Conservation (phyloP, 2,113 vertebrate species). For the Albula goreensis region DNA sequence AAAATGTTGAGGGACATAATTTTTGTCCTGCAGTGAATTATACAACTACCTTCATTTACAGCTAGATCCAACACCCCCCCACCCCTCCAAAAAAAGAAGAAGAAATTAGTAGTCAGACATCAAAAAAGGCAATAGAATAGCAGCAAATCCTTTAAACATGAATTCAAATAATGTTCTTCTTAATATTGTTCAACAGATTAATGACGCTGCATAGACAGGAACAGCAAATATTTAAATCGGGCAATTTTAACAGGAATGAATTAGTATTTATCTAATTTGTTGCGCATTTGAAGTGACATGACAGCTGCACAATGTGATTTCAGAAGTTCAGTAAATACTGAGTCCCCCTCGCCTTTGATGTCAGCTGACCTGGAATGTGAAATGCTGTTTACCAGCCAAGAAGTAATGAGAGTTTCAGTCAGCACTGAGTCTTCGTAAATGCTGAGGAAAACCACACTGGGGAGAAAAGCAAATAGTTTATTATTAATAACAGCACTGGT, state of each 20-base stretch:
- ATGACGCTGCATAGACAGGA: conserved; percentile 42
- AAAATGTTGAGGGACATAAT: background rate
- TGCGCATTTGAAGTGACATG: conserved; percentile 39
- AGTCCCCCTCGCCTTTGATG: conserved; percentile 39
- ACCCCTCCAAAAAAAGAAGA: background rate
- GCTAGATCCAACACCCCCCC: background rate
- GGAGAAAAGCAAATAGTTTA: conserved; percentile 6
- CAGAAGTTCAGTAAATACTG: conserved; percentile 51
- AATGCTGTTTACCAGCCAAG: conserved; percentile 40
- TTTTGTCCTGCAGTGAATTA: background rate
- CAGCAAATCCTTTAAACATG: conserved; percentile 42
- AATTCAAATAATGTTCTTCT: conserved; percentile 39
- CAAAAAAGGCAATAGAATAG: conserved; percentile 25
- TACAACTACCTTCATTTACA: background rate
- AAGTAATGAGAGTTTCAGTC: conserved; percentile 35
- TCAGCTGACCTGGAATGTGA: conserved; percentile 48
- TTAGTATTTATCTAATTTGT: conserved; percentile 56
- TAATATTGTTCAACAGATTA: conserved; percentile 49
- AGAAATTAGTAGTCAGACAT: conserved; percentile 34
- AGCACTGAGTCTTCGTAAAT: conserved; percentile 14
- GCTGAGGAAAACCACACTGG: background rate
- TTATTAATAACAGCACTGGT: background rate
- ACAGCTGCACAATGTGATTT: conserved; percentile 46
- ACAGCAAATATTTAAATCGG: conserved; percentile 53
- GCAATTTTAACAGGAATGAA: conserved; percentile 45